Conservation (phyloP, 1,140 invertebrate species). For the Diachasmimorpha longicaudata region DNA sequence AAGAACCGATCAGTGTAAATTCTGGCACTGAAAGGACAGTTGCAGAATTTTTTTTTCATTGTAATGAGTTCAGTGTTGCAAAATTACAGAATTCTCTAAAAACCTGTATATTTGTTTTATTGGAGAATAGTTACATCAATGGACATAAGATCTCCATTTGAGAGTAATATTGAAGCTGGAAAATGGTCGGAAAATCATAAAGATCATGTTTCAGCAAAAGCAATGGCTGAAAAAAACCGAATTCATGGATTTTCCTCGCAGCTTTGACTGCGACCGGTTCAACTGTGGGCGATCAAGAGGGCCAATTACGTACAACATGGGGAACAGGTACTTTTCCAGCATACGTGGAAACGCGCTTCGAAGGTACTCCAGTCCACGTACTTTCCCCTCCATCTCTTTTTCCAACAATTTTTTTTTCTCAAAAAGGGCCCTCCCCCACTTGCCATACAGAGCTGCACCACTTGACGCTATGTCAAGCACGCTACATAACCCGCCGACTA, state of each 20-base stretch:
- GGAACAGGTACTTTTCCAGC: conserved; percentile 31
- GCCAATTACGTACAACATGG: conserved; percentile 48
- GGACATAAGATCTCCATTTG: no score
- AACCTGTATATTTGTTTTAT: no score
- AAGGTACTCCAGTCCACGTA: conserved; percentile 13
- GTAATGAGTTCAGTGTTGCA: background rate
- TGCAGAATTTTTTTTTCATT: background rate
- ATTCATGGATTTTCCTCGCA: conserved; percentile 7
- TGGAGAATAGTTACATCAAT: no score
- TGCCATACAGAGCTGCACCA: background rate
- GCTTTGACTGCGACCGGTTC: conserved; percentile 38
- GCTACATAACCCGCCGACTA: conserved; percentile 4
- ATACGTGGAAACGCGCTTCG: conserved; percentile 22
- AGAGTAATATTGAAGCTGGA: no score
- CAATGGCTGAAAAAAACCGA: background rate
- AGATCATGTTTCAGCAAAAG: no score
- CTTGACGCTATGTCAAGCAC: conserved; percentile 14
- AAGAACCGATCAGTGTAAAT: conserved; percentile 29
- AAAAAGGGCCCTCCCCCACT: background rate
- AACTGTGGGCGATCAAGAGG: conserved; percentile 51
- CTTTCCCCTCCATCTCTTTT: conserved; percentile 5
- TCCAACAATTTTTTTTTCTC: background rate
- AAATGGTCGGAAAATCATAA: no score
- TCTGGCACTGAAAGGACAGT: background rate
- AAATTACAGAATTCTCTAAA: no score